Conservation (phyloP, 2,888 invertebrate genomes). For the Trichogramma dendrolimi region DNA sequence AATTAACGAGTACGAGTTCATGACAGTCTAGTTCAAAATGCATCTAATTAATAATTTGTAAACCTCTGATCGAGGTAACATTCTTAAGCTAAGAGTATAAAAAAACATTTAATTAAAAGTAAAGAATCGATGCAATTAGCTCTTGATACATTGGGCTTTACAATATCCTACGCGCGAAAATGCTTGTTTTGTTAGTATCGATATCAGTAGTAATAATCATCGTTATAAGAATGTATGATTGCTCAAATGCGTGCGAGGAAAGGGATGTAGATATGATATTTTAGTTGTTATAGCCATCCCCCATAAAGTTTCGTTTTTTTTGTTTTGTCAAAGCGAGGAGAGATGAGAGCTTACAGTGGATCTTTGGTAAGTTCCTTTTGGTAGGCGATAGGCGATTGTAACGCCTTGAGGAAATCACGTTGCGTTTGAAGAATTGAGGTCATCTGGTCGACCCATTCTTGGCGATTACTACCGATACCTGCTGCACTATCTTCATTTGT, state of each 20-base stretch:
- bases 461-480: constrained; percentile 52
- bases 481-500: constrained; percentile 49
- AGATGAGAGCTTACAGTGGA: constrained; percentile 49
- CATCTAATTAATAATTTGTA: no score
- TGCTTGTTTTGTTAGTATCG: neutral
- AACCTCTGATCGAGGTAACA: no score
- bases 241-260: neutral
- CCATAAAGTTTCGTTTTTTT: constrained; percentile 7
- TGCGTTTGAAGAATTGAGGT: constrained; percentile 87
- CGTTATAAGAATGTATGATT: no score
- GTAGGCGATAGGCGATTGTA: constrained; percentile 91
- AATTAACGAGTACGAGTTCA: no score
- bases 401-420: constrained; percentile 86
- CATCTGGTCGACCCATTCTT: constrained; percentile 81
- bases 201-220: constrained; percentile 5
- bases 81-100: no score
- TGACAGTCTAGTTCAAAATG: no score
- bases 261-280: neutral
- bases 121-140: no score
- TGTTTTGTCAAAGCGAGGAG: constrained; percentile 17
- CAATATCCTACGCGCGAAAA: neutral
- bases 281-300: constrained; percentile 4
- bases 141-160: no score
- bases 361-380: constrained; percentile 72
- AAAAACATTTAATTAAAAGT: no score